Conservation (phyloP, 2,888 invertebrate genomes). For the Cantharis rustica region DNA sequence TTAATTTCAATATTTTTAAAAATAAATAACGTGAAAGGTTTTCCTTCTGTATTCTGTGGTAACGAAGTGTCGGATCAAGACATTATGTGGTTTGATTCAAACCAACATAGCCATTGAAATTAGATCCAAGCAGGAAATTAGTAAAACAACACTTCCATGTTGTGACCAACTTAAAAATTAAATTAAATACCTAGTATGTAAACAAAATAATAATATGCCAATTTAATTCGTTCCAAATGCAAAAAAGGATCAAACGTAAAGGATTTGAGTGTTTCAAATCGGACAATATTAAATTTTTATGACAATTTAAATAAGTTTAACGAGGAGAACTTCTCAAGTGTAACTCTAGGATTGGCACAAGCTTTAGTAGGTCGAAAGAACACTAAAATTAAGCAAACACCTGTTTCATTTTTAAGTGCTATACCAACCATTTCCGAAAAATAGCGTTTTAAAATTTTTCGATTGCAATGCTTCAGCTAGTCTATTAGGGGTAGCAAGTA, state of each 20-base stretch:
- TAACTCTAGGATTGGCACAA: too few species aligned
- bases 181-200: background rate
- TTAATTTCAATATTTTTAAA: background rate
- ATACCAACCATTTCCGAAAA: too few species aligned
- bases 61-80: background rate
- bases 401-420: too few species aligned
- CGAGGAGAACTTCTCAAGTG: too few species aligned
- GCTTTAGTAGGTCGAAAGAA: too few species aligned
- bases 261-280: too few species aligned
- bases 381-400: too few species aligned
- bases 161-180: background rate
- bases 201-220: background rate
- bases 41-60: background rate
- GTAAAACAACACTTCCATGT: background rate
- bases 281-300: too few species aligned
- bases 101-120: background rate
- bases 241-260: background rate
- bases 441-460: too few species aligned
- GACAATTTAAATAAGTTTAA: too few species aligned
- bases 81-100: background rate
- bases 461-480: too few species aligned
- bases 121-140: background rate
- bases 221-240: background rate
- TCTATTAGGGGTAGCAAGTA: too few species aligned
- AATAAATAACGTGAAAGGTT: background rate